Evolutionary conservation across 2,113 vertebrate genomes (phyloP).

Genomic region (Glareola pratincola): DNA sequence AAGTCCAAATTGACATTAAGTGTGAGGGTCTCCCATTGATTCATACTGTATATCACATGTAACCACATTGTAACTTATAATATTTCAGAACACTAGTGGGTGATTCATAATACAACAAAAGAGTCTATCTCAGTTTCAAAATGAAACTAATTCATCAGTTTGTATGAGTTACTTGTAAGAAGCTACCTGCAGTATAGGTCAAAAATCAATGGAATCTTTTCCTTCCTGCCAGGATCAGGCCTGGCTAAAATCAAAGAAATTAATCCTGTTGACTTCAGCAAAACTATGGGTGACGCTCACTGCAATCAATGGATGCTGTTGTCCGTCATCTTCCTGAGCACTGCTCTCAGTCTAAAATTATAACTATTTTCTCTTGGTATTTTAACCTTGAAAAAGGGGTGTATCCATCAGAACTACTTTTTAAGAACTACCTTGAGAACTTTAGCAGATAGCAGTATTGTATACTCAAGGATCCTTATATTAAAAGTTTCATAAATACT

Average conservation of each 20-base stretch:
- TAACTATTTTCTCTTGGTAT: background rate
- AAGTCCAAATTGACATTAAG: background rate
- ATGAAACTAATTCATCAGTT: background rate
- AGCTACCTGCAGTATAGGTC: background rate
- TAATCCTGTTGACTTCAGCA: background rate
- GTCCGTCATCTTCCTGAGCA: background rate
- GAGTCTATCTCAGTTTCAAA: background rate
- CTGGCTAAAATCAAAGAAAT: background rate
- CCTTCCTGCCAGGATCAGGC: background rate
- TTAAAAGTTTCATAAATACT: constrained; percentile 15
- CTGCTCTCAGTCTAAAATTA: background rate
- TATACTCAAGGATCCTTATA: background rate
- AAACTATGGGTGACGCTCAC: background rate
- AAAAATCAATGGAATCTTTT: background rate
- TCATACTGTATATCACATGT: background rate
- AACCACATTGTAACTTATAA: background rate
- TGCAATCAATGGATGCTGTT: background rate
- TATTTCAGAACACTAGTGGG: background rate
- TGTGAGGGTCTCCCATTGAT: background rate
- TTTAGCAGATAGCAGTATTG: background rate
- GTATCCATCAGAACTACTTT: background rate
- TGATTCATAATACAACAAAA: background rate
- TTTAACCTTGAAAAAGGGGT: background rate
- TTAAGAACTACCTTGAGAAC: background rate
- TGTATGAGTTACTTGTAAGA: background rate